These are phyloP conservation scores for Zaprionus tsacasi DNA, from an alignment of 1,140 invertebrate genomes.

Conservation along the genomic window DNA sequence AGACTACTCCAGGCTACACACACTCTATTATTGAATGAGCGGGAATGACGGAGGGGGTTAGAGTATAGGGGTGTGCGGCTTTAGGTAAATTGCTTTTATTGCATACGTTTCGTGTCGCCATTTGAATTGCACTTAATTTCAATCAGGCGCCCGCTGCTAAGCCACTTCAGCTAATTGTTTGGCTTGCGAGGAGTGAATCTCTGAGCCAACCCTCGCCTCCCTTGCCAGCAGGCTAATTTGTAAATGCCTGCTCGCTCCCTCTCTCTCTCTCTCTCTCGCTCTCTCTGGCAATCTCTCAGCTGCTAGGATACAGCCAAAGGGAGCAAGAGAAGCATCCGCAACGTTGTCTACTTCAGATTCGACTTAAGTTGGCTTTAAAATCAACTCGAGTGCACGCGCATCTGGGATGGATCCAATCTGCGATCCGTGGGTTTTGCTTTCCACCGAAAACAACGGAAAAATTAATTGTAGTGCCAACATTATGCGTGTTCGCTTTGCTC, in stretches of 20 bases:
- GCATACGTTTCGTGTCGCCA: conserved; percentile 76
- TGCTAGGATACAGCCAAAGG: conserved; percentile 72
- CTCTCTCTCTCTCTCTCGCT: conserved; percentile 14
- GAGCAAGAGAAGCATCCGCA: conserved; percentile 21
- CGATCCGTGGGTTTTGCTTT: conserved; percentile 35
- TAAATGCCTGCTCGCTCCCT: conserved; percentile 54
- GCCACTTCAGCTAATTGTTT: conserved; percentile 79
- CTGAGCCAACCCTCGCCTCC: conserved; percentile 18
- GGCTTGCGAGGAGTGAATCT: conserved; percentile 46
- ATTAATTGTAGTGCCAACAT: conserved; percentile 72
- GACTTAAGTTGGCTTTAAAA: conserved; percentile 76
- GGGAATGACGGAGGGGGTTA: background rate
- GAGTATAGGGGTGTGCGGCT: conserved; percentile 27
- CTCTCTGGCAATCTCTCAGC: conserved; percentile 26
- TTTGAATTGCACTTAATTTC: conserved; percentile 81
- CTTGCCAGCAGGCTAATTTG: conserved; percentile 55
- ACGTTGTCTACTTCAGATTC: conserved; percentile 40
- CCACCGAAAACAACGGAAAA: conserved; percentile 40
- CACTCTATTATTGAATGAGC: conserved; percentile 41
- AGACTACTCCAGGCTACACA: conserved; percentile 27
- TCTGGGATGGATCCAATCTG: conserved; percentile 5
- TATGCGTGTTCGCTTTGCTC: conserved; percentile 47
- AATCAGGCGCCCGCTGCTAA: conserved; percentile 78
- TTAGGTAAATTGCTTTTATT: conserved; percentile 80
- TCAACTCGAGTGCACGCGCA: conserved; percentile 56